Conservation (phyloP, 2,797 vertebrate genomes). For the Tarsius wallacei region DNA sequence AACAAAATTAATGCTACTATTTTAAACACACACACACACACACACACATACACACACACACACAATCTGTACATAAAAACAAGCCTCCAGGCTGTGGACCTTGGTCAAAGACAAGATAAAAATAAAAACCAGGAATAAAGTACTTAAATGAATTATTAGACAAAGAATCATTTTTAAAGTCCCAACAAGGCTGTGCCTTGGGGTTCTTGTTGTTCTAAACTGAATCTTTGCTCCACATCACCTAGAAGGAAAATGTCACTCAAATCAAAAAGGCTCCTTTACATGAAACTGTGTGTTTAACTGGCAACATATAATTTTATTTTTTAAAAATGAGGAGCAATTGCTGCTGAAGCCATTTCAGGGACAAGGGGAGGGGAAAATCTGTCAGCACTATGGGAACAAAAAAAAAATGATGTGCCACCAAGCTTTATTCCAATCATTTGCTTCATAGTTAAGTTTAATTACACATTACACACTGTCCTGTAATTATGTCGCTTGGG, state of each 20-base stretch:
- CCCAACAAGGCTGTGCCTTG: conserved; percentile 34
- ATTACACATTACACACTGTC: conserved; percentile 88
- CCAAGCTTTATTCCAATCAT: conserved; percentile 86
- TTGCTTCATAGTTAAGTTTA: conserved; percentile 88
- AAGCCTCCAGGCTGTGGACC: conserved; percentile 54
- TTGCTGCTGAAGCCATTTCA: conserved; percentile 80
- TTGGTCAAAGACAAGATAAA: conserved; percentile 69
- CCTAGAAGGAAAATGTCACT: conserved; percentile 77
- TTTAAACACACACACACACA: conserved; percentile 66
- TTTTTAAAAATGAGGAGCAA: conserved; percentile 79
- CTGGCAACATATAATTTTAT: conserved; percentile 86
- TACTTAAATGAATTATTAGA: conserved; percentile 62
- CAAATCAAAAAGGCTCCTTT: conserved; percentile 75
- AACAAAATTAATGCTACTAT: conserved; percentile 74
- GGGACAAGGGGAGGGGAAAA: conserved; percentile 77
- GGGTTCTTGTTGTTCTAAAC: conserved; percentile 69
- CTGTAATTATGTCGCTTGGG: conserved; percentile 89
- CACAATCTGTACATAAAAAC: conserved; percentile 23
- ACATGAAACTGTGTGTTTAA: conserved; percentile 82
- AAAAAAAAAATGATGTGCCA: conserved; percentile 83
- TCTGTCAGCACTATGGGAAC: conserved; percentile 84
- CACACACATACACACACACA: background rate
- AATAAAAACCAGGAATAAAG: conserved; percentile 39
- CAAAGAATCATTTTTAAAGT: conserved; percentile 65
- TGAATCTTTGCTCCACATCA: conserved; percentile 48